phyloP scores from a whole-genome alignment of 2,113 vertebrate genomes.

The Psittacus erithacus region DNA sequence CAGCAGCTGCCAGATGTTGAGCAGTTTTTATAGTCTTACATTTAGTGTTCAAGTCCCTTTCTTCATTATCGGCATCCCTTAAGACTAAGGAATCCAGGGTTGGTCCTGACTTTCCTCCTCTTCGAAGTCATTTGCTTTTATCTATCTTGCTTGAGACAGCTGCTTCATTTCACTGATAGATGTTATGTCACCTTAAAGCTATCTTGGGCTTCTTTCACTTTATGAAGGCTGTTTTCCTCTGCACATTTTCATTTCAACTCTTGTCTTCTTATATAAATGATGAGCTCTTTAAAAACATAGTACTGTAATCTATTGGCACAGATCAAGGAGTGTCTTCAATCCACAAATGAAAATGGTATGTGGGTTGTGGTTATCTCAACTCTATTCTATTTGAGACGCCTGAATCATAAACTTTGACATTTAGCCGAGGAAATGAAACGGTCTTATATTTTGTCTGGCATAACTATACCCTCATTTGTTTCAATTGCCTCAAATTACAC shows the following conservation, averaged over 20 bases:
- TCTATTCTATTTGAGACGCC: constrained; percentile 32
- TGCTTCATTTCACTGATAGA: constrained; percentile 89
- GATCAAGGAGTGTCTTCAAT: constrained; percentile 31
- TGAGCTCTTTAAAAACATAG: constrained; percentile 64
- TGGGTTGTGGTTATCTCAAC: constrained; percentile 54
- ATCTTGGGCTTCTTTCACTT: constrained; percentile 79
- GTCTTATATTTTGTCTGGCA: constrained; percentile 41
- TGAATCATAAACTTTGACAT: constrained; percentile 57
- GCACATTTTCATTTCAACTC: constrained; percentile 70
- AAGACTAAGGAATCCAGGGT: background rate
- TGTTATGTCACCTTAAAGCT: constrained; percentile 81
- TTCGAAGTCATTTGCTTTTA: constrained; percentile 82
- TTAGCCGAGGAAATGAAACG: constrained; percentile 41
- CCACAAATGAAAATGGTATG: constrained; percentile 31
- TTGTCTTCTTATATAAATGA: constrained; percentile 72
- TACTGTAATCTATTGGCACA: constrained; percentile 43
- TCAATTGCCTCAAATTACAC: constrained; percentile 56
- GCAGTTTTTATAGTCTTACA: background rate
- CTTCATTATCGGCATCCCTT: background rate
- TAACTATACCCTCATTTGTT: constrained; percentile 41
- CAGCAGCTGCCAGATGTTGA: background rate
- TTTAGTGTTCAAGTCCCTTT: background rate
- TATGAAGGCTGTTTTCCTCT: constrained; percentile 76
- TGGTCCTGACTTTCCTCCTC: constrained; percentile 37
- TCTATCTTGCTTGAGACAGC: constrained; percentile 80